Conservation (phyloP, 1,140 invertebrate genomes). For the Drosophila auraria region DNA sequence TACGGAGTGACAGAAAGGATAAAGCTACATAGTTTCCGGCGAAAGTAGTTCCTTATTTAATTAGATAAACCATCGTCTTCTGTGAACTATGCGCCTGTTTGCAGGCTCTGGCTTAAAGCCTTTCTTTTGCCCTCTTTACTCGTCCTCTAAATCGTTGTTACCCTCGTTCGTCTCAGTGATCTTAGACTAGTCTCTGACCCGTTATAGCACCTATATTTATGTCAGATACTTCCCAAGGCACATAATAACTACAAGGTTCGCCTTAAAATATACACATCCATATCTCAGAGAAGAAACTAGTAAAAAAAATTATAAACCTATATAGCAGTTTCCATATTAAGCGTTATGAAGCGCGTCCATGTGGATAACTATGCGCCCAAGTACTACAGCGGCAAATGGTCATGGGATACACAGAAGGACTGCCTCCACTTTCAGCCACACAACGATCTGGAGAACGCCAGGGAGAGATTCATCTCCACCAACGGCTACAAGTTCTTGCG, state of each 20-base stretch:
- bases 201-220: not conserved
- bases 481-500: slow-evolving; percentile 65
- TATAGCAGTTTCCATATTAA: not conserved
- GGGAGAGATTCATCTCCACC: slow-evolving; percentile 57
- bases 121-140: too few relatives aligned
- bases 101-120: too few relatives aligned
- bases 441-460: slow-evolving; percentile 46
- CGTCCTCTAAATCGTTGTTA: too few relatives aligned
- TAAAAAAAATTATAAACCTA: not conserved
- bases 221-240: not conserved
- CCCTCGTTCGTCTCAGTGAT: too few relatives aligned
- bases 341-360: slow-evolving; percentile 56
- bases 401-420: slow-evolving; percentile 59
- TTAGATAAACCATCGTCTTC: too few relatives aligned
- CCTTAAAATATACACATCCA: not conserved
- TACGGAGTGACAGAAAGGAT: not conserved
- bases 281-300: not conserved
- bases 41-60: too few relatives aligned
- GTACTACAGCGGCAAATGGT: slow-evolving; percentile 69
- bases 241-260: not conserved
- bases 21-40: not conserved
- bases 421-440: slow-evolving; percentile 53
- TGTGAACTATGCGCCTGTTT: too few relatives aligned
- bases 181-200: too few relatives aligned
- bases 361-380: slow-evolving; percentile 61